phyloP scores from a whole-genome alignment of 2,113 vertebrate genomes.

The Pelobates fuscus region DNA sequence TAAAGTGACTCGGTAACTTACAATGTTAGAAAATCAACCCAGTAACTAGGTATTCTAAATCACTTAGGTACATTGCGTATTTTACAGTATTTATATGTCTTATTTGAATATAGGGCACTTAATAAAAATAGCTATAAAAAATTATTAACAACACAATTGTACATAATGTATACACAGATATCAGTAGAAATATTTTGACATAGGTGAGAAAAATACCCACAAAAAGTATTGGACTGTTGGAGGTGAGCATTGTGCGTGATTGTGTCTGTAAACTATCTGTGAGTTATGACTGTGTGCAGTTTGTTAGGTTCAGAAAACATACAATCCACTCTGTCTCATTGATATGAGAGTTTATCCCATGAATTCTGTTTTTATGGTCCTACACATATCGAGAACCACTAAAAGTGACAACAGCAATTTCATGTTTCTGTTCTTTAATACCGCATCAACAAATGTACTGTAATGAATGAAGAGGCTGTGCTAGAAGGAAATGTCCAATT shows the following conservation, averaged over 20 bases:
- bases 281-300: slow-evolving; percentile 75
- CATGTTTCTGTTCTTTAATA: slow-evolving; percentile 77
- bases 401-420: slow-evolving; percentile 72
- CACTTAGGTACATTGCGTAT: slow-evolving; percentile 58
- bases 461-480: slow-evolving; percentile 77
- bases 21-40: neutral
- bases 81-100: slow-evolving; percentile 73
- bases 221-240: slow-evolving; percentile 71
- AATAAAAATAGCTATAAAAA: neutral
- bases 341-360: slow-evolving; percentile 71
- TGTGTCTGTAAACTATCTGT: slow-evolving; percentile 76
- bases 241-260: slow-evolving; percentile 70
- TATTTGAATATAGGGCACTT: slow-evolving; percentile 68
- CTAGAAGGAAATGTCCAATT: slow-evolving; percentile 77
- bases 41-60: neutral
- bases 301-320: slow-evolving; percentile 78
- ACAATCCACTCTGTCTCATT: slow-evolving; percentile 76
- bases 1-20: neutral
- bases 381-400: slow-evolving; percentile 73
- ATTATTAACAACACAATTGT: slow-evolving; percentile 74
- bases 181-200: slow-evolving; percentile 84
- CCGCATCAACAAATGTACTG: slow-evolving; percentile 72
- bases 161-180: slow-evolving; percentile 84
- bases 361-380: slow-evolving; percentile 67
- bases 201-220: slow-evolving; percentile 61